phyloP scores from a whole-genome alignment of 2,797 vertebrate genomes.

The Etheostoma perlongum region DNA sequence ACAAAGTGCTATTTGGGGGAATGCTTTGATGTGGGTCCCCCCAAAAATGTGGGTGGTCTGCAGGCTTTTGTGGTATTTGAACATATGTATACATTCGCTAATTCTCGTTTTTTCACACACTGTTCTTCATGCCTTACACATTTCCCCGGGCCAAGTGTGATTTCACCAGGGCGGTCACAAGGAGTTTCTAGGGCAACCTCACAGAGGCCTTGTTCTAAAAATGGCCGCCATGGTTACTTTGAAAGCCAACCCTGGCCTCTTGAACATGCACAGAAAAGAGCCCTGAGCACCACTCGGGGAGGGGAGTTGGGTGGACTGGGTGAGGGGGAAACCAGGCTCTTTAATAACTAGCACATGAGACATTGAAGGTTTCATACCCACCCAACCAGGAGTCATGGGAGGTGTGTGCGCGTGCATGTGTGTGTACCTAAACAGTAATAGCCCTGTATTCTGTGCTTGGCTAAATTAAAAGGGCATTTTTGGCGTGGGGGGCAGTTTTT shows the following conservation, averaged over 20 bases:
- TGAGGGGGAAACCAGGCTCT: conserved; percentile 74
- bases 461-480: conserved; percentile 86
- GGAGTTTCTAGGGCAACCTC: conserved; percentile 86
- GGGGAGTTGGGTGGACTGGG: conserved; percentile 66
- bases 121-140: conserved; percentile 58
- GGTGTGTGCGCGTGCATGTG: conserved; percentile 43
- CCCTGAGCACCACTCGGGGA: conserved; percentile 74
- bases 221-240: conserved; percentile 85
- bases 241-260: conserved; percentile 83
- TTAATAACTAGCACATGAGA: conserved; percentile 85
- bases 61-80: conserved; percentile 61
- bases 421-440: conserved; percentile 80
- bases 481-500: conserved; percentile 80
- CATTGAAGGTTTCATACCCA: conserved; percentile 78
- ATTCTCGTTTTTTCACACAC: conserved; percentile 65
- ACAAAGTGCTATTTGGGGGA: conserved; percentile 54
- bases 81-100: conserved; percentile 59
- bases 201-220: conserved; percentile 84
- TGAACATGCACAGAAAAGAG: conserved; percentile 79
- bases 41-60: conserved; percentile 75
- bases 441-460: conserved; percentile 84
- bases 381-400: conserved; percentile 78
- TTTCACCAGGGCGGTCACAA: conserved; percentile 82
- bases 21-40: conserved; percentile 74
- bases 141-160: conserved; percentile 79